Percentiles rank a stretch among this genome's conserved stretches.
phyloP scores from a whole-genome alignment of 2,797 vertebrate species.

The Erpetoichthys calabaricus region DNA sequence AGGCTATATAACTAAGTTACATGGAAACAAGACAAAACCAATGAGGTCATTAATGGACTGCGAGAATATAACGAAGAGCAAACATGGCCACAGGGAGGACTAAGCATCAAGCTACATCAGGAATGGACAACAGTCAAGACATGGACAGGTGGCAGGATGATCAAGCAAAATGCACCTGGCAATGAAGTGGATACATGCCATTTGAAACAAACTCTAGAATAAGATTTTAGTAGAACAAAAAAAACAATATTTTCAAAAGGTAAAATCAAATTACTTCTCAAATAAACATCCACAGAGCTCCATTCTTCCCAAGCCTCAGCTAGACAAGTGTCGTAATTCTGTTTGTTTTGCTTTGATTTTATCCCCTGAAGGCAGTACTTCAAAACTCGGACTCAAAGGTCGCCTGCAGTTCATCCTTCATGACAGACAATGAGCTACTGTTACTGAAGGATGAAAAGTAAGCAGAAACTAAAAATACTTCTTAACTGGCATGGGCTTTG shows the following conservation, averaged over 20 bases:
- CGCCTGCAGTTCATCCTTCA: conserved; percentile 11
- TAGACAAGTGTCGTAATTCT: conserved; percentile 6
- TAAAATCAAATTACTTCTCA: conserved; percentile 18
- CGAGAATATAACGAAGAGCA: no score
- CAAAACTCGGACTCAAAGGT: conserved; percentile 13
- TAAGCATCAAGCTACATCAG: no score
- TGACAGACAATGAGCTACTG: conserved; percentile 17
- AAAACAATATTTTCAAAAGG: conserved; percentile 16
- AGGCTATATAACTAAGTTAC: no score
- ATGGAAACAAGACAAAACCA: no score
- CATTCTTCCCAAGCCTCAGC: conserved; percentile 7
- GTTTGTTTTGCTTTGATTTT: conserved; percentile 19
- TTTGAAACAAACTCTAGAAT: conserved; percentile 24
- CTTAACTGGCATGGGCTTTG: conserved; percentile 4
- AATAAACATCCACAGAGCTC: conserved; percentile 19
- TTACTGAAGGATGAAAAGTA: conserved; percentile 12
- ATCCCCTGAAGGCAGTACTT: conserved; percentile 2
- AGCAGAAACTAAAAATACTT: conserved; percentile 9
- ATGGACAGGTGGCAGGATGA: conserved; percentile 31
- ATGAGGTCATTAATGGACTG: no score
- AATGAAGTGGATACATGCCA: conserved; percentile 29
- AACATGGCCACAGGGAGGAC: no score
- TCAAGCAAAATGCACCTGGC: conserved; percentile 28
- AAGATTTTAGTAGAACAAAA: conserved; percentile 17
- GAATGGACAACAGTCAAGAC: no score